phyloP scores from a whole-genome alignment of 2,797 vertebrate species.

The Gymnothorax reevesii region DNA sequence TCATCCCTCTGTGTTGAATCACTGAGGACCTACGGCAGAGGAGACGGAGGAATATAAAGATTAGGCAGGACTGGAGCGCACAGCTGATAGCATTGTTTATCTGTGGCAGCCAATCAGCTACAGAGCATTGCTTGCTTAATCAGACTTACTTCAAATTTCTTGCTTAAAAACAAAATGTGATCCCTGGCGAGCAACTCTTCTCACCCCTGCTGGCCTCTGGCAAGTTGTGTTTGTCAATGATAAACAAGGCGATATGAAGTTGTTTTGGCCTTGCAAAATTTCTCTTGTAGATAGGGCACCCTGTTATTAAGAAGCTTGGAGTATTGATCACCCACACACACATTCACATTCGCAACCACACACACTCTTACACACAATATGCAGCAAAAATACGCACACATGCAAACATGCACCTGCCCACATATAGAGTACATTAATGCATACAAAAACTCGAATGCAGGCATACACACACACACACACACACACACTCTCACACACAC shows the following conservation, averaged over 20 bases:
- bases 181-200: background rate
- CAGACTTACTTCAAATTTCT: background rate
- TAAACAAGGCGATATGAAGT: conserved; percentile 22
- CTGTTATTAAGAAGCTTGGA: conserved; percentile 30
- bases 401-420: too few species aligned
- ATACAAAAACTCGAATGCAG: conserved; percentile 36
- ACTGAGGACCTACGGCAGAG: background rate
- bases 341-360: conserved; percentile 36
- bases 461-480: conserved; percentile 35
- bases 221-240: conserved; percentile 28
- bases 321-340: conserved; percentile 2
- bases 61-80: background rate
- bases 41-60: background rate
- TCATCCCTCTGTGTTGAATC: background rate
- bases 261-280: background rate
- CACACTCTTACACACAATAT: conserved; percentile 33
- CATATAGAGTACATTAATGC: conserved; percentile 20
- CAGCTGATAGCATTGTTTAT: conserved; percentile 12
- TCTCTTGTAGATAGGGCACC: conserved; percentile 23
- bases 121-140: background rate
- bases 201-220: conserved; percentile 12
- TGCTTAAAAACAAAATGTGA: background rate
- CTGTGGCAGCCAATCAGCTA: background rate
- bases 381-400: background rate
- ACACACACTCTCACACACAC: conserved; percentile 11